These are phyloP conservation scores for Orgyia antiqua DNA, from an alignment of 2,888 invertebrate genomes.

Conservation along the genomic window DNA sequence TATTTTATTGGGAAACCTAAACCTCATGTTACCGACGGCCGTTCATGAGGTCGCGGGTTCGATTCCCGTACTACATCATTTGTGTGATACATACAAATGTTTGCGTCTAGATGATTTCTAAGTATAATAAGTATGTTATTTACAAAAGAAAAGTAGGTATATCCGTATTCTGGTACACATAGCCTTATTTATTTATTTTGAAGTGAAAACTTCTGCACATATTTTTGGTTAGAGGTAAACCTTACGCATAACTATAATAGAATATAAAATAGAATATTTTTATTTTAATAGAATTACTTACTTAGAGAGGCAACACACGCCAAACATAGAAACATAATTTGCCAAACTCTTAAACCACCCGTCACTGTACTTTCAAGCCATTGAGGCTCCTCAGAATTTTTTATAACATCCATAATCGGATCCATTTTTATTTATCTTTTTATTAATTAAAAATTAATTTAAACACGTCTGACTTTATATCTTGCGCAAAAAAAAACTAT, in stretches of 20 bases:
- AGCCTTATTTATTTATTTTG: too few relatives aligned
- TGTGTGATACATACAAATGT: neutral
- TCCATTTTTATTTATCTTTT: conserved; percentile 36
- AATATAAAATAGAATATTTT: too few relatives aligned
- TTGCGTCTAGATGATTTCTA: too few relatives aligned
- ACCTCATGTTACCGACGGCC: too few relatives aligned
- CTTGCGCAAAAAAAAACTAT: conserved; percentile 55
- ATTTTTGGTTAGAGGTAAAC: too few relatives aligned
- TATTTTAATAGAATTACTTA: conserved; percentile 44
- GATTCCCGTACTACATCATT: too few relatives aligned
- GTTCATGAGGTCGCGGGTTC: too few relatives aligned
- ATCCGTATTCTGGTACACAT: too few relatives aligned
- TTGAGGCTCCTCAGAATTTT: conserved; percentile 75
- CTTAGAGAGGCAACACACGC: conserved; percentile 80
- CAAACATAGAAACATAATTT: conserved; percentile 84
- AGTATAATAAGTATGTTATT: too few relatives aligned
- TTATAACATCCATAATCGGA: conserved; percentile 58
- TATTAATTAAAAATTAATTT: neutral
- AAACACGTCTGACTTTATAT: conserved; percentile 37
- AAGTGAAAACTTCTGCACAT: too few relatives aligned
- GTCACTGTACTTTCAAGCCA: conserved; percentile 86
- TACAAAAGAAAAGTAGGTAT: too few relatives aligned
- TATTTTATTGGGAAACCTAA: too few relatives aligned
- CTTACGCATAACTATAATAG: neutral
- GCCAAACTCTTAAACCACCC: conserved; percentile 88